Percentiles rank a stretch among this genome's conserved stretches.
Conservation (phyloP, 2,797 vertebrate genomes). For the Cyclura pinguis region DNA sequence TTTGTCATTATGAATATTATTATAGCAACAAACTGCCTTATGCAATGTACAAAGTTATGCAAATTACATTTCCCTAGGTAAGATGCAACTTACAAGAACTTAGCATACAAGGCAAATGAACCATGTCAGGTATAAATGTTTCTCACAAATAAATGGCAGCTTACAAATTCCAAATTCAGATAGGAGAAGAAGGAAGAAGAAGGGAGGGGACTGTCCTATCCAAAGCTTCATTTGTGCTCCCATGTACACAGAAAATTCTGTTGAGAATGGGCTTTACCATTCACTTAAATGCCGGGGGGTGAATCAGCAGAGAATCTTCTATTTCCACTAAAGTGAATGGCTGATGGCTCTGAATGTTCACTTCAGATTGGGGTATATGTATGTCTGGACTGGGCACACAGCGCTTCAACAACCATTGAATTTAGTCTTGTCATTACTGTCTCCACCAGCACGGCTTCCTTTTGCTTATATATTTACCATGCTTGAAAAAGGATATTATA, state of each 20-base stretch:
- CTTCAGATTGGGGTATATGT: background rate
- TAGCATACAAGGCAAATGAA: slow-evolving; percentile 53
- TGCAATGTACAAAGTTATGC: slow-evolving; percentile 37
- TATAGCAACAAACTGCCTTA: slow-evolving; percentile 39
- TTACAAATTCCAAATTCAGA: slow-evolving; percentile 30
- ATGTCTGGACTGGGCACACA: too few relatives aligned
- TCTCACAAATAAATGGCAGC: background rate
- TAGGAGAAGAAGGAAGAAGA: too few relatives aligned
- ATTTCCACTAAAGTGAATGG: background rate
- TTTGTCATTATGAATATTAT: slow-evolving; percentile 48
- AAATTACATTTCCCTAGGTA: slow-evolving; percentile 43
- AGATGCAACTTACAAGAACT: slow-evolving; percentile 53
- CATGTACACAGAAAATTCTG: background rate
- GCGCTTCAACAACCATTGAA: background rate
- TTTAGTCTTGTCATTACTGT: background rate
- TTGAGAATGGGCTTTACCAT: background rate
- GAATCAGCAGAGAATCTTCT: background rate
- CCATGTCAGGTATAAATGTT: slow-evolving; percentile 37
- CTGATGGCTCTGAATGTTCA: too few relatives aligned
- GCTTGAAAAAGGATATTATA: too few relatives aligned
- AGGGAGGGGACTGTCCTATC: too few relatives aligned
- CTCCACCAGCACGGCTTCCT: background rate
- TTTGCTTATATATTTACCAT: too few relatives aligned
- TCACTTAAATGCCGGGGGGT: background rate
- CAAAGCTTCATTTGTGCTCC: too few relatives aligned